Evolutionary conservation across 2,797 vertebrate genomes (phyloP), one percentile per base, ranked within the genome.

Genomic region (Melanogrammus aeglefinus): DNA sequence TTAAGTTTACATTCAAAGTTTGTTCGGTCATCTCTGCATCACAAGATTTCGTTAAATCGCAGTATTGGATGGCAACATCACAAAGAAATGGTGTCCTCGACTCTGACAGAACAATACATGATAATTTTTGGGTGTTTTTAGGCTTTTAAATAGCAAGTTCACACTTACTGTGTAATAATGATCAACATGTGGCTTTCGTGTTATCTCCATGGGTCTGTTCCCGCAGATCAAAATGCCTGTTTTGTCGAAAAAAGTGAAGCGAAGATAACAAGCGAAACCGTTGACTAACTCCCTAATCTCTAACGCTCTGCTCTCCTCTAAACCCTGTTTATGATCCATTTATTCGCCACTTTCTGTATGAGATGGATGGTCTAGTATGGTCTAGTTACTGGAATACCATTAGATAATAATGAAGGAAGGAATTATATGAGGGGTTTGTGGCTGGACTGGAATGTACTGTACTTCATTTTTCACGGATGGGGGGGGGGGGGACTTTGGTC

Each of bases 301-400:
- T 89, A 85, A 89, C 89, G 87, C 86, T 88, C 89, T 91, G 88
- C 91, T 88, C 78, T 88, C 85, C 89, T 88, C 86, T 92, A 85
- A 91, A 88, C 88, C 76, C 80, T 87, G 83, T 88, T 86, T 86
- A 88, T 89, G 84, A 83, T 84, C 81, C 80, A 31, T 88, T 88
- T 73, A 77, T 88, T 81, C 33, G 82, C 86, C 88, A 83, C 91
- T 86, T 70, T 88, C 87, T 84, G 88, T 86, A 81, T 84, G 86
- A 13, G 69, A 80, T 77, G 75, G 83, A 35, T 69, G n/a, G n/a
- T n/a, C n/a, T n/a, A 79, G 85, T 86, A 86, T 69, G 81, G 47
- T 88, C 63, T n/a, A 85, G 84, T 88, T 87, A 79, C 81, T 83
- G 78, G 88, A 75, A 86, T 79, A 84, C 69, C 74, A 79, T 86